phyloP scores from a whole-genome alignment of 64 coral and sea anemone genomes.

The Pachyseris speciosa region DNA sequence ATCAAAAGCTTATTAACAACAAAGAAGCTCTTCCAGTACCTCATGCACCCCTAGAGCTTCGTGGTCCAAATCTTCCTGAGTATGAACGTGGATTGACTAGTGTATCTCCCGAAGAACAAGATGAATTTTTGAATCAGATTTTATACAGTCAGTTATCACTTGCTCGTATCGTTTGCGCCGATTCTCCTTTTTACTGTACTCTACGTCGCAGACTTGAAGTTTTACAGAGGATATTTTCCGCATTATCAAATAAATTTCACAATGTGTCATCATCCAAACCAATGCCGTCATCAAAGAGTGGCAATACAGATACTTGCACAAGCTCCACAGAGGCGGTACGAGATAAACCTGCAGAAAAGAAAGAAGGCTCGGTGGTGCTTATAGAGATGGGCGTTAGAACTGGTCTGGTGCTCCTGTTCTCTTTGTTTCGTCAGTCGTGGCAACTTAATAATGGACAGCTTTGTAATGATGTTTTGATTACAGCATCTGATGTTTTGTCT shows the following conservation, averaged over 20 bases:
- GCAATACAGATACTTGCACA: not conserved
- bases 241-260: conserved; percentile 85
- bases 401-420: conserved; percentile 78
- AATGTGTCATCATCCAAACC: conserved; percentile 24
- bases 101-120: conserved; percentile 67
- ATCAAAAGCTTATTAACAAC: conserved; percentile 89
- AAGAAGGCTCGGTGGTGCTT: conserved; percentile 67
- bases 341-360: conserved; percentile 28
- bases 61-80: conserved; percentile 78
- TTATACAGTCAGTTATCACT: conserved; percentile 85
- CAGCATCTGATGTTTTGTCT: conserved; percentile 69
- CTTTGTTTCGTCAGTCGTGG: conserved; percentile 89
- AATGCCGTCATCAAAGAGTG: not conserved
- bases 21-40: conserved; percentile 66
- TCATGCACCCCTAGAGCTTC: conserved; percentile 72
- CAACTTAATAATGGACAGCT: conserved; percentile 59
- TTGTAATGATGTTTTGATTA: conserved; percentile 86
- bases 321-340: conserved; percentile 4
- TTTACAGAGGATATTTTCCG: conserved; percentile 91
- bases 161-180: conserved; percentile 73
- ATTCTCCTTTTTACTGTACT: conserved; percentile 87
- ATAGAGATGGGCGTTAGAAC: conserved; percentile 96
- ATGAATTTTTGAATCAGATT: conserved; percentile 86
- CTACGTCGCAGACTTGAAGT: conserved; percentile 78
- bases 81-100: conserved; percentile 76